A percentile compares a stretch with the other conserved stretches of the same genome.
These are phyloP conservation scores for Meandrusa payeni DNA, from an alignment of 2,888 invertebrate genomes.

Conservation along the genomic window DNA sequence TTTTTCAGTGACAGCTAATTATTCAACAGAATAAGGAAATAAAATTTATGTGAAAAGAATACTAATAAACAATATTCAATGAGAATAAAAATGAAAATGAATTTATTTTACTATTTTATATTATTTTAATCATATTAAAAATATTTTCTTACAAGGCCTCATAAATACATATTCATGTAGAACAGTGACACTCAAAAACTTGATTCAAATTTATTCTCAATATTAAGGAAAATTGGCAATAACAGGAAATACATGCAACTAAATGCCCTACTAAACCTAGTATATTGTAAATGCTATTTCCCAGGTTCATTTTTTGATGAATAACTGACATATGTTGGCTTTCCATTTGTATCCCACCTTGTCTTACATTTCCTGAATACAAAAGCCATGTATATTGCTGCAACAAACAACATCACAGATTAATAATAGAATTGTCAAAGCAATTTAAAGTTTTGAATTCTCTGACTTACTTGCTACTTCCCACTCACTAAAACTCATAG, in stretches of 20 bases:
- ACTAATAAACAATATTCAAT: too few relatives aligned
- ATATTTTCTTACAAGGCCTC: too few relatives aligned
- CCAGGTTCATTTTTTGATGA: constrained; percentile 18
- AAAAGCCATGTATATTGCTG: constrained; percentile 88
- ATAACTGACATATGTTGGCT: constrained; percentile 60
- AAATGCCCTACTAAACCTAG: constrained; percentile 4
- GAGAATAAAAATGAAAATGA: too few relatives aligned
- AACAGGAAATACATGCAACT: constrained; percentile 3
- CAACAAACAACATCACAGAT: constrained; percentile 44
- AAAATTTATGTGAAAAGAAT: too few relatives aligned
- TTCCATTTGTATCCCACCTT: constrained; percentile 81
- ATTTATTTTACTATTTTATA: too few relatives aligned
- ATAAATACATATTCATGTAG: too few relatives aligned
- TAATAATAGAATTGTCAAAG: not conserved
- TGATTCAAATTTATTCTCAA: too few relatives aligned
- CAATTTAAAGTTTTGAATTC: not conserved
- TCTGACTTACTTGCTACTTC: constrained; percentile 91
- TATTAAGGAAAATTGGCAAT: constrained; percentile 5
- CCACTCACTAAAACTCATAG: constrained; percentile 94
- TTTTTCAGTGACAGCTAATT: too few relatives aligned
- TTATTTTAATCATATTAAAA: too few relatives aligned
- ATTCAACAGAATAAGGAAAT: too few relatives aligned
- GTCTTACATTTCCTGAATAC: constrained; percentile 87
- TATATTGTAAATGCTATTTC: too few relatives aligned
- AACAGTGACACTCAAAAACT: too few relatives aligned